Base-by-base conservation (phyloP, 2,113 vertebrate genomes). In the Aegotheles bennettii region DNA sequence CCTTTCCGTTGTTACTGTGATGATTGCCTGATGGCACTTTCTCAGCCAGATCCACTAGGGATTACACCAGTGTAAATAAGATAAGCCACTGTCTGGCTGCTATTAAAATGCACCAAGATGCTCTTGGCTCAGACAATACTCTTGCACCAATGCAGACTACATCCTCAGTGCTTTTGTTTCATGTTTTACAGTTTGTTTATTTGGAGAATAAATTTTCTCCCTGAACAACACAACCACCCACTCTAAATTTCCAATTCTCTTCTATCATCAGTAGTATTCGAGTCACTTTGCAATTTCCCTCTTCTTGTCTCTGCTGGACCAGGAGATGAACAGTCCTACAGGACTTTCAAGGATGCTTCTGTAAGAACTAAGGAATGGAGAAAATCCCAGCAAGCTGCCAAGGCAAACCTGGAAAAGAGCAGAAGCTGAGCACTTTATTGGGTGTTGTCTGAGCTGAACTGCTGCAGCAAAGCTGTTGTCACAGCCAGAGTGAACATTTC, bases 51-150 rank as follows among this genome's bases (percentile, higher is more conserved):
- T 69, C 61, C 88, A 79, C 94, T 4, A 60, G 88, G 92, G 88
- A 93, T 93, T 93, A 91, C 76, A 93, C 51, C 93, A 57, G 76
- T 3, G 23, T 84, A 94, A 96, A 94, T 90, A 92, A 94, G 8
- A 93, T 91, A 93, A 97, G 42, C 81, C 0, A 1, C 79, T 90
- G 87, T 71, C 85, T 78, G 83, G 17, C 82, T 95, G 87, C 67
- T 93, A 80, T 86, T 95, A 63, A 90, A 92, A 94, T 86, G 87
- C 45, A 9, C 40, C 74, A 54, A 71, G 74, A 59, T 1, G 1
- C 48, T 65, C 16, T 64, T 2, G 0, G 79, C 93, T 84, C 83
- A 84, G 71, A 56, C 71, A 79, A 74, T 13, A 12, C 28, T 38
- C 76, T 48, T 87, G 61, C 43, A 59, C 45, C 53, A 24, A 14